These are phyloP conservation scores for Sipha maydis DNA, from an alignment of 2,888 invertebrate species.

Conservation along the genomic window DNA sequence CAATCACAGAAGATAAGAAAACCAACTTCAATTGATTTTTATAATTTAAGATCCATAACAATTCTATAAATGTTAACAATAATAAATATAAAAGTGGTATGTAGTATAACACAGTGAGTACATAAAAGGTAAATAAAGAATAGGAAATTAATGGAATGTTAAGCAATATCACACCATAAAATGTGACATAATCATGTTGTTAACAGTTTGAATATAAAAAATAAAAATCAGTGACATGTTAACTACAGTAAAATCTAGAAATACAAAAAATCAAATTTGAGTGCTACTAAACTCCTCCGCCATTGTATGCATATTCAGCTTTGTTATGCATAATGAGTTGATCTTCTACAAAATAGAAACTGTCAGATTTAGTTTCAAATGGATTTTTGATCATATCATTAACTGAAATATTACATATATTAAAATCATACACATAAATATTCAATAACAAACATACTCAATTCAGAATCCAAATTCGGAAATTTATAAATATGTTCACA, in stretches of 20 bases:
- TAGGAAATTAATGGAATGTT: conserved; percentile 17
- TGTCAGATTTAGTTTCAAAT: conserved; percentile 97
- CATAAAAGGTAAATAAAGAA: neutral
- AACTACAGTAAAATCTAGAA: neutral
- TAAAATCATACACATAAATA: neutral
- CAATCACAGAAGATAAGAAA: conserved; percentile 23
- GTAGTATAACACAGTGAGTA: conserved; percentile 21
- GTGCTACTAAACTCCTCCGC: conserved; percentile 68
- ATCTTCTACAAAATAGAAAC: conserved; percentile 98
- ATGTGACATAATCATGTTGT: conserved; percentile 20
- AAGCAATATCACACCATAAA: neutral
- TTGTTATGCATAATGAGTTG: conserved; percentile 98
- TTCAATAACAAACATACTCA: conserved; percentile 74
- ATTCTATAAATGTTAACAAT: conserved; percentile 30
- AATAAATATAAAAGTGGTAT: conserved; percentile 7
- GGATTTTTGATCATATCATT: conserved; percentile 96
- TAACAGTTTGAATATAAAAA: neutral
- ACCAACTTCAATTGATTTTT: neutral
- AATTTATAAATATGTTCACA: conserved; percentile 99
- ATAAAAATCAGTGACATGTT: neutral
- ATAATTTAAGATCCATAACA: conserved; percentile 10
- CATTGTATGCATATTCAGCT: conserved; percentile 97
- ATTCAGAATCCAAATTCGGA: conserved; percentile 84
- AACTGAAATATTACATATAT: conserved; percentile 73
- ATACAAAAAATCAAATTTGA: neutral